phyloP scores from a whole-genome alignment of 1,140 invertebrate species.

The Ips nitidus region DNA sequence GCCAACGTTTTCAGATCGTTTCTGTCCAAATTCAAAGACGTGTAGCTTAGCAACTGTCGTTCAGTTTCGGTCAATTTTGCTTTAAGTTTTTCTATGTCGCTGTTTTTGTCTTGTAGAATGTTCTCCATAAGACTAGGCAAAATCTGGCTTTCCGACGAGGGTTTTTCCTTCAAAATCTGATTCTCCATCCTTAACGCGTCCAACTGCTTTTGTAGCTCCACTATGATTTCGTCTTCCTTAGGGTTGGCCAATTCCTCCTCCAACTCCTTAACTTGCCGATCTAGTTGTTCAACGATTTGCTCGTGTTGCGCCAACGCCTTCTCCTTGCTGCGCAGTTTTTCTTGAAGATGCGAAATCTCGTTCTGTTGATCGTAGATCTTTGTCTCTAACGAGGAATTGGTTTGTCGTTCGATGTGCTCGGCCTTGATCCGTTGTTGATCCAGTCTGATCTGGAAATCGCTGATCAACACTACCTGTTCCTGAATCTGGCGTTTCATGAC shows the following conservation, averaged over 20 bases:
- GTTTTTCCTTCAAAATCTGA: conserved; percentile 55
- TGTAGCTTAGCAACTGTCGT: conserved; percentile 54
- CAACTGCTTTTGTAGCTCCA: conserved; percentile 60
- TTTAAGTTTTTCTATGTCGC: conserved; percentile 65
- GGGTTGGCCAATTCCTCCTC: conserved; percentile 58
- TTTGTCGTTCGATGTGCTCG: conserved; percentile 67
- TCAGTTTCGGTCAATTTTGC: conserved; percentile 57
- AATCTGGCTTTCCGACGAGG: conserved; percentile 52
- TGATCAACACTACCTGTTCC: conserved; percentile 77
- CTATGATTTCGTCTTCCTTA: conserved; percentile 54
- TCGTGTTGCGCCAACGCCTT: conserved; percentile 60
- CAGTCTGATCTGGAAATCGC: conserved; percentile 72
- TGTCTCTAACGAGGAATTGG: conserved; percentile 65
- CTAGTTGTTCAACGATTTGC: conserved; percentile 52
- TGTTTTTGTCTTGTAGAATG: conserved; percentile 67
- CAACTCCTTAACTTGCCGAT: conserved; percentile 54
- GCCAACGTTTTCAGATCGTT: conserved; percentile 51
- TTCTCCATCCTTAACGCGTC: conserved; percentile 59
- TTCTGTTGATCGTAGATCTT: conserved; percentile 65
- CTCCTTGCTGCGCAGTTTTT: conserved; percentile 60
- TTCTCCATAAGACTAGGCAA: conserved; percentile 63
- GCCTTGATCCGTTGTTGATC: conserved; percentile 75
- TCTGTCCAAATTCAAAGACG: conserved; percentile 59
- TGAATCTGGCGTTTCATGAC: conserved; percentile 76
- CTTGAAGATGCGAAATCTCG: conserved; percentile 59